phyloP scores from a whole-genome alignment of 2,797 vertebrate species.

The Galagoides demidoff region DNA sequence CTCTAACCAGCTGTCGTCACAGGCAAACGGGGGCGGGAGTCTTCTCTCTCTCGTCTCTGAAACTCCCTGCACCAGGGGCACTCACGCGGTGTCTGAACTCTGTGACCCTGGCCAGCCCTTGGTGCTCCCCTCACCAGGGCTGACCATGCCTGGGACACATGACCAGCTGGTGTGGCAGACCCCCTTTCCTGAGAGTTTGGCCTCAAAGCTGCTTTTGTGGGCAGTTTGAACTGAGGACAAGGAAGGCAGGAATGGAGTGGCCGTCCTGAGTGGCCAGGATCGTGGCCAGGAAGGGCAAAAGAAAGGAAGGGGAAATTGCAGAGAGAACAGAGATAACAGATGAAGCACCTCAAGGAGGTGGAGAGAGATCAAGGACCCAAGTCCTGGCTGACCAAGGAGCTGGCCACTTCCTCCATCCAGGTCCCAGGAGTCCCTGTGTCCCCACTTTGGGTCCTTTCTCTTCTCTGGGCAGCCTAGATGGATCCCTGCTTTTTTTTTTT shows the following conservation, averaged over 20 bases:
- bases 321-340: rapidly evolving
- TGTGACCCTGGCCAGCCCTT: rapidly evolving
- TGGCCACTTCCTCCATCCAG: rapidly evolving
- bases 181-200: neutral
- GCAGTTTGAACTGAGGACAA: neutral
- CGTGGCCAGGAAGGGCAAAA: neutral
- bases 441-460: neutral
- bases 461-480: neutral
- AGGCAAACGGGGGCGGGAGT: neutral
- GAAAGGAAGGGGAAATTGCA: neutral
- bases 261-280: rapidly evolving
- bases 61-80: neutral
- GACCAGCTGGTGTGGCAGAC: neutral
- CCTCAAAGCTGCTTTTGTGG: neutral
- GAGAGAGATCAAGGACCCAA: neutral
- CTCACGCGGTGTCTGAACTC: rapidly evolving
- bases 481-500: too few species aligned
- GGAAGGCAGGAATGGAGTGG: neutral
- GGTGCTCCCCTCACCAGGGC: neutral
- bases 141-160: neutral
- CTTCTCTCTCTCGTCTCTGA: neutral
- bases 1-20: neutral
- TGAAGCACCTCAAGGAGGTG: rapidly evolving
- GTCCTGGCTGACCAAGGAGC: neutral
- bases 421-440: neutral